phyloP scores from a whole-genome alignment of 23 tunicate species.

The Trididemnum clinides region DNA sequence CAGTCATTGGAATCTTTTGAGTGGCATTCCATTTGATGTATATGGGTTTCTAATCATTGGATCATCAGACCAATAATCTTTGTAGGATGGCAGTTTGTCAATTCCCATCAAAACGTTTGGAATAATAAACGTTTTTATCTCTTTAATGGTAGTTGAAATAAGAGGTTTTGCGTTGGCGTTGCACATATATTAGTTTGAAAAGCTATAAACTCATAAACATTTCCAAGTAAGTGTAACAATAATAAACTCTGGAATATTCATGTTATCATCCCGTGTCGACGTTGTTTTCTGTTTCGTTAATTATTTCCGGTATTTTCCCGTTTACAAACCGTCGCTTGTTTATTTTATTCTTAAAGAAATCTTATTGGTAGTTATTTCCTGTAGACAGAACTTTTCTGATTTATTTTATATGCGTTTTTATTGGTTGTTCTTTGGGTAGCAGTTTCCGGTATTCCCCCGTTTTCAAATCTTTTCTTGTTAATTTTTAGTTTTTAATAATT shows the following conservation, averaged over 20 bases:
- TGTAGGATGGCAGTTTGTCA: slow-evolving; percentile 1
- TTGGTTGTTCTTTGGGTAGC: too few species aligned
- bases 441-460: too few species aligned
- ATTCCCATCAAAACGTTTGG: slow-evolving; percentile 10
- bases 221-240: not conserved
- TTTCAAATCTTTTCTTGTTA: too few species aligned
- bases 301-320: too few species aligned
- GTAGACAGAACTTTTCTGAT: too few species aligned
- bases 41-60: slow-evolving; percentile 15
- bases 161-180: slow-evolving; percentile 5
- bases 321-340: too few species aligned
- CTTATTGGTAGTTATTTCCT: too few species aligned
- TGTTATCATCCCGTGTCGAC: too few species aligned
- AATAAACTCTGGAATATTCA: not conserved
- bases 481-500: too few species aligned
- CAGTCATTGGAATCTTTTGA: slow-evolving; percentile 17
- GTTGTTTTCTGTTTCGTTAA: too few species aligned
- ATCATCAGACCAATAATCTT: slow-evolving; percentile 28
- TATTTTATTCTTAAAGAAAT: too few species aligned
- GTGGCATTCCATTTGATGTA: slow-evolving; percentile 1
- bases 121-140: not conserved
- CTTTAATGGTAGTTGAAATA: not conserved
- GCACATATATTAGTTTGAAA: slow-evolving; percentile 17
- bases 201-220: not conserved
- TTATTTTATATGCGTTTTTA: too few species aligned